Percentiles rank a stretch among this genome's conserved stretches.
phyloP scores from a whole-genome alignment of 2,888 invertebrate genomes.

The Metallyticus violacea region DNA sequence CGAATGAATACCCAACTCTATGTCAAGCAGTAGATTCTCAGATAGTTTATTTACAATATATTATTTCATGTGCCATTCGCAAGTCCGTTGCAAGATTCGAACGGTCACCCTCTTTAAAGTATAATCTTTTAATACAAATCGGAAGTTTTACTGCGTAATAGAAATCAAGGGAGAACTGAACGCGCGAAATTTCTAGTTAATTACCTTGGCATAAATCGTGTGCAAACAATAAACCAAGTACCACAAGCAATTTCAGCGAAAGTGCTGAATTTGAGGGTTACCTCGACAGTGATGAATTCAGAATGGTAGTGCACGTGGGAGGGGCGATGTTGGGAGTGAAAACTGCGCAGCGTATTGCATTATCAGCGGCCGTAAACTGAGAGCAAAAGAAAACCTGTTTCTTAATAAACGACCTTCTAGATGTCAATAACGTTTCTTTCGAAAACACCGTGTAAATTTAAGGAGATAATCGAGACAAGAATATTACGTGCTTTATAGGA shows the following conservation, averaged over 20 bases:
- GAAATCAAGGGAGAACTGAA: background rate
- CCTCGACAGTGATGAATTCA: background rate
- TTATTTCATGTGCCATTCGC: too few species aligned
- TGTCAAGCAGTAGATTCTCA: too few species aligned
- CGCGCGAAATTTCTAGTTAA: background rate
- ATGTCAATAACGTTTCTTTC: background rate
- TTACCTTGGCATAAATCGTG: background rate
- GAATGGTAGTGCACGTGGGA: background rate
- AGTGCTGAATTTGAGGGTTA: background rate
- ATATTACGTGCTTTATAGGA: background rate
- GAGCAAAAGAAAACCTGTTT: background rate
- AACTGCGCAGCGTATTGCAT: background rate
- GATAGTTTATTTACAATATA: too few species aligned
- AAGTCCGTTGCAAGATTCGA: too few species aligned
- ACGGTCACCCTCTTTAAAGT: too few species aligned
- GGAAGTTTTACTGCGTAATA: background rate
- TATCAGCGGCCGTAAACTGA: background rate
- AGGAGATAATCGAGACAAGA: background rate
- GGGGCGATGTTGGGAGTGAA: background rate
- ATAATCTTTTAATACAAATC: background rate
- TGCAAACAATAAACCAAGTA: background rate
- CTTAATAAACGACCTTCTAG: background rate
- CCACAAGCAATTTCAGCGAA: background rate
- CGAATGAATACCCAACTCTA: too few species aligned
- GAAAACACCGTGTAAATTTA: background rate